Evolutionary conservation across 2,888 invertebrate species (phyloP), one percentile per base, ranked within the genome.

Genomic region (Lithophane ornitopus): DNA sequence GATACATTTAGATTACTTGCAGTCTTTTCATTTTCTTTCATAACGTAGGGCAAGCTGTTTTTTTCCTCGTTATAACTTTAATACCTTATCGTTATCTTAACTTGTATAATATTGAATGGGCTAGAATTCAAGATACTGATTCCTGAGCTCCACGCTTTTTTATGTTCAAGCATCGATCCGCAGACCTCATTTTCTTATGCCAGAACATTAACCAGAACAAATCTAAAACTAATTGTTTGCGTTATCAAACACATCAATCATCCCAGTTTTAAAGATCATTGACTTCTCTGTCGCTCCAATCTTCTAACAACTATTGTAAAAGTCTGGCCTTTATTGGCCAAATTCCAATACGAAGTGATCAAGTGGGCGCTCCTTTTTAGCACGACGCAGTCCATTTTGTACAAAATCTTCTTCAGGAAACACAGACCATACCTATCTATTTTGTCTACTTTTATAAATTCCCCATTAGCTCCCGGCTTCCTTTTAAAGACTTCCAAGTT

Each of bases 211-310:
- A 34, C 26, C 19, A 61, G 28, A 72, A 44, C 8, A 28, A n/a
- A 80, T 71, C 7, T 4, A 41, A 78, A 71, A 22, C n/a, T n/a
- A n/a, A 54, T 46, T 56, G 39, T 69, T 61, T 16, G 34, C 22
- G 28, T 34, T 61, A 73, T 46, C 58, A 72, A n/a, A 58, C 28
- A 7, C 49, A 67, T 77, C 46, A 49, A 72, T 72, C 66, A 74
- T 63, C 28, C 22, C 39, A 62, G 19, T 65, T 68, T 62, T 26
- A 62, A 54, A 62, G 58, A 63, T 61, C 19, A 66, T 54, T 54
- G 67, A 59, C 59, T 59, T 56, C 34, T 61, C 26, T 22, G 49
- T 14, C 46, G 7, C 16, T 59, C 46, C 19, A 28, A 41, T 59
- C 28, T 59, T 59, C 46, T 54, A 41, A 54, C 3, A 39, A 52